phyloP scores from a whole-genome alignment of 1,140 invertebrate species.

The Nomia melanderi region DNA sequence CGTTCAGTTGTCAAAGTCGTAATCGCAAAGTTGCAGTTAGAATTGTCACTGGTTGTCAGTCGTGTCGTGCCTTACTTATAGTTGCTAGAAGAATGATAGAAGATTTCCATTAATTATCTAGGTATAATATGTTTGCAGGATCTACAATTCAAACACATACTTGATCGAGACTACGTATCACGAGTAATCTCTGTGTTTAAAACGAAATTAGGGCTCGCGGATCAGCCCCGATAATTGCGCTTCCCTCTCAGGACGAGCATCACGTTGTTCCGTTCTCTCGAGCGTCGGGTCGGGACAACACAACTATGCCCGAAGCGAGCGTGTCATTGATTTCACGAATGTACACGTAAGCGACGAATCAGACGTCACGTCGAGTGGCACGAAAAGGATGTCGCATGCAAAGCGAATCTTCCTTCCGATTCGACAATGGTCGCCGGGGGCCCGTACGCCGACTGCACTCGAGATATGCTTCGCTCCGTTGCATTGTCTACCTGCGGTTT shows the following conservation, averaged over 20 bases:
- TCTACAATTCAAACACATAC: too few species aligned
- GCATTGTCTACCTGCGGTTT: slow-evolving; percentile 68
- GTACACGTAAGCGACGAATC: slow-evolving; percentile 27
- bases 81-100: too few species aligned
- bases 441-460: slow-evolving; percentile 55
- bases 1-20: too few species aligned
- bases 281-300: not conserved
- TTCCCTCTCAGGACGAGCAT: slow-evolving; percentile 12
- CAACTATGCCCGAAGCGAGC: slow-evolving; percentile 21
- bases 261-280: not conserved
- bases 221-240: too few species aligned
- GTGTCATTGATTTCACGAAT: slow-evolving; percentile 36
- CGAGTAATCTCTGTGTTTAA: too few species aligned
- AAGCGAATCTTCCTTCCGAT: slow-evolving; percentile 67
- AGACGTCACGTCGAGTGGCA: slow-evolving; percentile 58
- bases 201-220: too few species aligned
- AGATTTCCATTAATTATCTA: too few species aligned
- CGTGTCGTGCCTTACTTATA: too few species aligned
- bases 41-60: too few species aligned
- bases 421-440: slow-evolving; percentile 56
- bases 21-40: too few species aligned
- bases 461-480: slow-evolving; percentile 43
- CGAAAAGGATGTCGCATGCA: slow-evolving; percentile 63
- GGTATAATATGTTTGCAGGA: too few species aligned
- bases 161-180: too few species aligned